Conservation (phyloP, 2,113 vertebrate species). For the Riparia riparia region DNA sequence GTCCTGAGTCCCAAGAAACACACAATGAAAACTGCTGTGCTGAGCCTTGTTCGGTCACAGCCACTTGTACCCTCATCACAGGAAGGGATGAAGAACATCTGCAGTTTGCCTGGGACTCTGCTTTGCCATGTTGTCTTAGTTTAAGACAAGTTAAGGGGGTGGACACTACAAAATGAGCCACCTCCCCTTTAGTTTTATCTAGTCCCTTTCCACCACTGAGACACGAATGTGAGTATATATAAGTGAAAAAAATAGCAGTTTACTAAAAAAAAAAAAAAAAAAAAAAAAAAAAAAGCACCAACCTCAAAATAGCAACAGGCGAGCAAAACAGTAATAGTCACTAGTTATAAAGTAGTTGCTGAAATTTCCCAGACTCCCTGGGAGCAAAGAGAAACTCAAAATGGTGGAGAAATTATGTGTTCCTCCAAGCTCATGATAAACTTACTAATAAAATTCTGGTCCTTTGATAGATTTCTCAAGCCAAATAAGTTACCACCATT, state of each 20-base stretch:
- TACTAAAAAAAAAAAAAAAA: not conserved
- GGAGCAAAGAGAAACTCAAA: not conserved
- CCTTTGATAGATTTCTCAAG: not conserved
- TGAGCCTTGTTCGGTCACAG: not conserved
- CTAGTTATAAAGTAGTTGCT: not conserved
- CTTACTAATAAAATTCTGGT: not conserved
- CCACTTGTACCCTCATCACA: not conserved
- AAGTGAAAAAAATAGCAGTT: not conserved
- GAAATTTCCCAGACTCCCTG: not conserved
- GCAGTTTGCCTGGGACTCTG: not conserved
- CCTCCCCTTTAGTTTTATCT: not conserved
- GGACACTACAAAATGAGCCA: not conserved
- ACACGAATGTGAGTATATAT: fast-evolving
- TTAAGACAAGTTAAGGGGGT: not conserved
- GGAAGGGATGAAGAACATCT: not conserved
- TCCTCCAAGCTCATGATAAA: not conserved
- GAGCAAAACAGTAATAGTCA: not conserved
- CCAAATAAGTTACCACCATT: not conserved
- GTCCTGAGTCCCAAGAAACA: not conserved
- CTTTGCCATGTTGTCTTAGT: not conserved
- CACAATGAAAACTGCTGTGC: not conserved
- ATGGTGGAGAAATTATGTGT: not conserved
- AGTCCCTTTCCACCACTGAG: not conserved
- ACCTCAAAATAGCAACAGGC: not conserved
- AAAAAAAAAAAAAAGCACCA: no score